A percentile compares a stretch with the other conserved stretches of the same genome.
These are phyloP conservation scores for Lagenorhynchus albirostris DNA, from an alignment of 2,113 vertebrate species.

Conservation along the genomic window DNA sequence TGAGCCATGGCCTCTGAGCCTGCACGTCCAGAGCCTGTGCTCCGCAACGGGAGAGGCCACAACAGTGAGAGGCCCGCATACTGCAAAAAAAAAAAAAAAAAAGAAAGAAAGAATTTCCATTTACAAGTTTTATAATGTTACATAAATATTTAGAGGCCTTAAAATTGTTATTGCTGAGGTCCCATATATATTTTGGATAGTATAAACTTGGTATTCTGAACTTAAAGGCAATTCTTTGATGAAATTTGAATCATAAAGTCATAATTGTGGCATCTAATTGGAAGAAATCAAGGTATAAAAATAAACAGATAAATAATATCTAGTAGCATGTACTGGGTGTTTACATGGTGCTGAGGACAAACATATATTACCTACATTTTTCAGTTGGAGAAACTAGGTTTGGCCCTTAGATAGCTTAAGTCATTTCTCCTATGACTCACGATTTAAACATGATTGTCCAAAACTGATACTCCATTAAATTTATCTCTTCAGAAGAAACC, in stretches of 20 bases:
- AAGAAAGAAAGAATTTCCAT: not conserved
- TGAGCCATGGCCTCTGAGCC: too few relatives aligned
- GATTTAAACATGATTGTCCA: not conserved
- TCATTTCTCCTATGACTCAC: not conserved
- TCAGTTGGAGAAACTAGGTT: not conserved
- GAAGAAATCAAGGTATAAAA: not conserved
- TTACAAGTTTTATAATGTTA: not conserved
- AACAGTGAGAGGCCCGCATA: too few relatives aligned
- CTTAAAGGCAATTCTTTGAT: not conserved
- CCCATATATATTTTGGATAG: not conserved
- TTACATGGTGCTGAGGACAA: not conserved
- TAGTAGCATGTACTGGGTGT: not conserved
- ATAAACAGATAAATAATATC: not conserved
- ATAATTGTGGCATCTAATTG: not conserved
- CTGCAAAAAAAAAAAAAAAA: not conserved
- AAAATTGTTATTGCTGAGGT: not conserved
- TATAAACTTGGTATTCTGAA: not conserved
- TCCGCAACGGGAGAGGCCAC: too few relatives aligned
- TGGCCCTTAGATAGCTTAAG: not conserved
- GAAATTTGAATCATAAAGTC: not conserved
- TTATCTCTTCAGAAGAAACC: not conserved
- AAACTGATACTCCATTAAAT: not conserved
- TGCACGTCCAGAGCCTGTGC: too few relatives aligned
- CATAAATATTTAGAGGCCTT: not conserved
- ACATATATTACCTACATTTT: not conserved